Base-by-base conservation (phyloP, 2,797 vertebrate species). In the Danio jaintianensis region DNA sequence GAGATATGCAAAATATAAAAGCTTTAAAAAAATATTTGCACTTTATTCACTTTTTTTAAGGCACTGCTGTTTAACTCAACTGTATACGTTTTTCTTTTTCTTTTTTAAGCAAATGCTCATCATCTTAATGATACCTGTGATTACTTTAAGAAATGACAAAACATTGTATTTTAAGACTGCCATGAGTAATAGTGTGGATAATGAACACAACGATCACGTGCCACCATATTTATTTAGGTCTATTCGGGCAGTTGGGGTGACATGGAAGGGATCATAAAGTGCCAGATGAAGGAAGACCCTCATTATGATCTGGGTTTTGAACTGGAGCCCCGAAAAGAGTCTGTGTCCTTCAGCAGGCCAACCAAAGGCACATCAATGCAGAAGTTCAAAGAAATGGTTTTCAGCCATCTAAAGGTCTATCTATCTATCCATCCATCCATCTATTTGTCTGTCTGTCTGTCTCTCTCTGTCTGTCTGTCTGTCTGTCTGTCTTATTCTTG, bases 361-460 rank as follows among this genome's bases (percentile, higher is more conserved):
- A 96, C 94, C 42, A 96, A 95, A 92, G 97, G 97, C 82, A 99
- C 98, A 12, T 99, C 98, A 50, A 96, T 98, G 88, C 96, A 99
- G 82, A 98, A 95, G 92, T 99, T 99, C 91, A 97, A 96, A 90
- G 96, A 98, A 91, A 99, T 99, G 98, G 96, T 99, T 61, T 91
- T 96, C 74, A 90, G 92, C 83, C 94, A 97, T 84, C 94, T 99
- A 42, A 98, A 98, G 94, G 73, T 75, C 20, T 63, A n/a, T 18
- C n/a, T n/a, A n/a, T n/a, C n/a, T n/a, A n/a, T n/a, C n/a, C 29
- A 29, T 29, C 29, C 29, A 29, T 29, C 29, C 29, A 1, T 29
- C 29, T 29, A 29, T 29, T 29, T 29, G 29, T 29, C 29, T 29
- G 29, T 29, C 29, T 29, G 58, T 75, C 45, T 63, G n/a, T 12